phyloP scores from a whole-genome alignment of 2,113 vertebrate species.

The Neomonachus schauinslandi region DNA sequence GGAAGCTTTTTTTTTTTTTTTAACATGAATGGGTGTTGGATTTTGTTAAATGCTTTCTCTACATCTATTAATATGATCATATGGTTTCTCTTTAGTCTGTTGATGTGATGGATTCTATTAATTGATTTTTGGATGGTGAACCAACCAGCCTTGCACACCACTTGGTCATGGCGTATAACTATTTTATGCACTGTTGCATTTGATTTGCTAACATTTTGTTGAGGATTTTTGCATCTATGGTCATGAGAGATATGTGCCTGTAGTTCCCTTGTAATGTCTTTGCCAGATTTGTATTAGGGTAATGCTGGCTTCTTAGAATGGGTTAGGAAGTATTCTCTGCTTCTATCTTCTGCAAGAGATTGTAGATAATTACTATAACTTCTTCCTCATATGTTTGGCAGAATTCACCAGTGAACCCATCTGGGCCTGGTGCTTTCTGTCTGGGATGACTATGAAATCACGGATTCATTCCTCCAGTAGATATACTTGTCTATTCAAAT shows the following conservation, averaged over 20 bases:
- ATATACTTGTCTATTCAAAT: background rate
- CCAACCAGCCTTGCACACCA: background rate
- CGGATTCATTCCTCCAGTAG: background rate
- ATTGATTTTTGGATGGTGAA: background rate
- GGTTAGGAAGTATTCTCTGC: background rate
- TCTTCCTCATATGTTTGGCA: background rate
- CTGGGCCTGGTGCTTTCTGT: background rate
- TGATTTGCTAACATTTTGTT: background rate
- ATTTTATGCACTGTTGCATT: background rate
- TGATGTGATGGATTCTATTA: background rate
- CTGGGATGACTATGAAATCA: background rate
- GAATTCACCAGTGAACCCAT: background rate
- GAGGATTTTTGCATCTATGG: background rate
- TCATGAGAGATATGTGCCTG: background rate
- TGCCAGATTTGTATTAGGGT: background rate
- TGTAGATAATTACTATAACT: background rate
- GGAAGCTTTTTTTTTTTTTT: background rate
- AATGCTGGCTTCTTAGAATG: background rate
- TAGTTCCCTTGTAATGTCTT: background rate
- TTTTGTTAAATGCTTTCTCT: background rate
- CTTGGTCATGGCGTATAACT: background rate
- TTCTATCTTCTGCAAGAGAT: background rate
- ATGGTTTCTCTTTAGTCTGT: background rate
- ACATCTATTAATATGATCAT: background rate
- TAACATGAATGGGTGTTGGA: background rate